Evolutionary conservation across 2,113 vertebrate genomes (phyloP), one percentile per base, ranked within the genome.

Genomic region (Pungitius pungitius): DNA sequence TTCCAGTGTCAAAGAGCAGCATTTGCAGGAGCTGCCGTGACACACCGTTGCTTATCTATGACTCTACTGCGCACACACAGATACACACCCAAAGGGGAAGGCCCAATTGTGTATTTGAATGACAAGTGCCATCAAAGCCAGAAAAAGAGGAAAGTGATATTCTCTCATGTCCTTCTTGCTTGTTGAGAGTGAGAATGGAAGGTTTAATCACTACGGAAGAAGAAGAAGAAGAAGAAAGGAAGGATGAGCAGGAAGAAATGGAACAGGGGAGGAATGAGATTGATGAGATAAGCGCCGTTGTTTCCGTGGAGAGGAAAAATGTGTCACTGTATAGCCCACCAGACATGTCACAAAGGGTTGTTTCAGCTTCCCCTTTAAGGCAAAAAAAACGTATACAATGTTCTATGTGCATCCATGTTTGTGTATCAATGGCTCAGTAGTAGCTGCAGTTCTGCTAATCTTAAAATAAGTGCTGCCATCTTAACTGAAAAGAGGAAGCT

Each of bases 111-210:
- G 72, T 14, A 56, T 75, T 69, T 73, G 35, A 77, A 73, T 1
- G 24, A 57, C n/a, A 12, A 49, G 64, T 24, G 22, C 42, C n/a
- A 63, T 65, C 73, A 69, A 73, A 80, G 68, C 57, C 63, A 69
- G 51, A 22, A 35, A 33, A 57, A 43, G 49, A 47, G 7, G 1
- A 18, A 77, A 56, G 77, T 85, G 80, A 86, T 78, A 72, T 67
- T 69, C 52, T 62, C 3, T 80, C 12, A 83, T 86, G 83, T 86
- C 80, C 52, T 51, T 51, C 45, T 52, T 56, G 56, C 45, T 45
- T 40, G 33, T 75, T 75, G 15, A 63, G 56, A 54, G 27, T 49
- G 14, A 58, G 52, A 73, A 58, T 63, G 66, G 47, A 61, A 66
- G 42, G 43, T 49, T 69, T 79, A 65, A 65, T 76, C 76, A 76